A percentile compares a stretch with the other conserved stretches of the same genome.
Conservation (phyloP, 2,113 vertebrate genomes). For the Saguinus imperator region DNA sequence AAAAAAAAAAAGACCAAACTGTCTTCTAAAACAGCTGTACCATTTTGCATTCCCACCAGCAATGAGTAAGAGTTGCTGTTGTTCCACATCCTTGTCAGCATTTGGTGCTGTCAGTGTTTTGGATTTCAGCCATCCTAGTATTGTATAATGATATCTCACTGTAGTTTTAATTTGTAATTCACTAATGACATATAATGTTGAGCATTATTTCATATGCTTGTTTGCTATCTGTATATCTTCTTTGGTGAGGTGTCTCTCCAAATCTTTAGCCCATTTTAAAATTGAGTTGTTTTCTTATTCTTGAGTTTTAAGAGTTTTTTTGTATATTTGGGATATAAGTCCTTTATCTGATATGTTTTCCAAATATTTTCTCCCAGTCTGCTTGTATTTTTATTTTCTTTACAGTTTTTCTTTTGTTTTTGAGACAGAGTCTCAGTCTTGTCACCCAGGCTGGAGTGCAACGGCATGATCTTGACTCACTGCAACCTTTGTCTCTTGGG, state of each 20-base stretch:
- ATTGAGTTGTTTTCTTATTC: not conserved
- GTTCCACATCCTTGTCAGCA: not conserved
- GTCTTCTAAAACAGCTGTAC: not conserved
- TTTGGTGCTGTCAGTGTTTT: not conserved
- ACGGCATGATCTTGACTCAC: no score
- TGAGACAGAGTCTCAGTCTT: no score
- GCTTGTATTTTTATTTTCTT: not conserved
- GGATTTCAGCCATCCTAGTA: not conserved
- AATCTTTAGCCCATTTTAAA: not conserved
- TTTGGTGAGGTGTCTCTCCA: not conserved
- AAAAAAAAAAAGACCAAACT: no score
- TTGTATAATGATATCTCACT: not conserved
- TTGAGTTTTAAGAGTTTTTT: not conserved
- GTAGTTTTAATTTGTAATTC: not conserved
- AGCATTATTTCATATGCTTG: not conserved
- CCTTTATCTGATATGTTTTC: not conserved
- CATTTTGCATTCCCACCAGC: not conserved
- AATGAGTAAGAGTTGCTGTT: not conserved
- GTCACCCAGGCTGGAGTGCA: no score
- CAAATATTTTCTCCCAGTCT: not conserved
- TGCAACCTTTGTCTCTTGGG: no score
- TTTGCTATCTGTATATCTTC: not conserved
- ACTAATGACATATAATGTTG: not conserved
- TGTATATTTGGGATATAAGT: not conserved
- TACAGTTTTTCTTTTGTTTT: no score